These are phyloP conservation scores for Symphodus melops DNA, from an alignment of 2,113 vertebrate genomes.

Conservation along the genomic window DNA sequence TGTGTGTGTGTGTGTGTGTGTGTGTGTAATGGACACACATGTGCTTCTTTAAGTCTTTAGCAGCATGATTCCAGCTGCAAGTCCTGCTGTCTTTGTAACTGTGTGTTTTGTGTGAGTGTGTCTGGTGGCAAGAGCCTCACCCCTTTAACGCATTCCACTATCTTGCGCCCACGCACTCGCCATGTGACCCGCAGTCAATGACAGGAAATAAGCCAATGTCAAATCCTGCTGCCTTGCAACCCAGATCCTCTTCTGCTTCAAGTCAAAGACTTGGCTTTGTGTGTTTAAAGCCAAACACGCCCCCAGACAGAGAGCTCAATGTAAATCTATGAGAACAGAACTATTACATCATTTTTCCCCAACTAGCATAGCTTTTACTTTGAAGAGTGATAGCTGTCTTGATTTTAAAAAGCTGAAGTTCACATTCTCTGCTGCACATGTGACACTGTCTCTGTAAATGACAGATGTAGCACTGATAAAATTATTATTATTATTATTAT, in stretches of 20 bases:
- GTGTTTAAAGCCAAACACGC: constrained; percentile 26
- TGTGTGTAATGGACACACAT: constrained; percentile 8
- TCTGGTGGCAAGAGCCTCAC: constrained; percentile 73
- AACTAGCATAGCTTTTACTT: not conserved
- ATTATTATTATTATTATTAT: no score
- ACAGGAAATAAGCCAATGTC: constrained; percentile 80
- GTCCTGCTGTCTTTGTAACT: not conserved
- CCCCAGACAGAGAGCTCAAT: constrained; percentile 12
- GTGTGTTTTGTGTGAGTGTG: constrained; percentile 3
- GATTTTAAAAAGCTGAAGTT: constrained; percentile 4
- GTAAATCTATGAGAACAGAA: constrained; percentile 2
- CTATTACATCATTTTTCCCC: not conserved
- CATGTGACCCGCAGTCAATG: constrained; percentile 80
- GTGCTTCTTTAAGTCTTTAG: not conserved
- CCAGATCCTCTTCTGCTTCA: constrained; percentile 70
- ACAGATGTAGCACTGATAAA: constrained; percentile 65
- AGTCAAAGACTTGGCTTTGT: constrained; percentile 52
- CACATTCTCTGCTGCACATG: constrained; percentile 14
- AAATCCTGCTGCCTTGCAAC: constrained; percentile 73
- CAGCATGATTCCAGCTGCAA: not conserved
- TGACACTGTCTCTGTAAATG: constrained; percentile 42
- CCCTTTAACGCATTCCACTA: constrained; percentile 83
- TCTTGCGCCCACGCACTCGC: constrained; percentile 79
- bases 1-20: constrained; percentile 2
- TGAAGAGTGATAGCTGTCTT: not conserved